phyloP scores from a whole-genome alignment of 2,113 vertebrate species.

The Uria lomvia region DNA sequence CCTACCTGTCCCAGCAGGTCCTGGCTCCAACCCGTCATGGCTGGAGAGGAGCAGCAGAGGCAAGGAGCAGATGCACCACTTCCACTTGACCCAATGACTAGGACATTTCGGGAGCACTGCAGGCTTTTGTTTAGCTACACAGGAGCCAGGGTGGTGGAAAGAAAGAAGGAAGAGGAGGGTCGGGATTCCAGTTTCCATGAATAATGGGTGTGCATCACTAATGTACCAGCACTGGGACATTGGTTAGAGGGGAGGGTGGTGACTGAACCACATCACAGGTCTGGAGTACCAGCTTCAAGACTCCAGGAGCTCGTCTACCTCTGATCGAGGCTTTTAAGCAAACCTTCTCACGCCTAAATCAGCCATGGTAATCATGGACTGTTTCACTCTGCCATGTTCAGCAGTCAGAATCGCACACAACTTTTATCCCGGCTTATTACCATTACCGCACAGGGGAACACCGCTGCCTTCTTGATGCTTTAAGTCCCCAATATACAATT shows the following conservation, averaged over 20 bases:
- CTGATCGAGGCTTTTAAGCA: background rate
- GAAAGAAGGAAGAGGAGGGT: background rate
- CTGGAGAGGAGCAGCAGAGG: background rate
- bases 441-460: background rate
- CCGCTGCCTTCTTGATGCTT: background rate
- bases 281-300: background rate
- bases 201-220: accelerated
- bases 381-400: background rate
- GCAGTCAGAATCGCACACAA: background rate
- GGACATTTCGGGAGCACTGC: accelerated
- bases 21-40: accelerated
- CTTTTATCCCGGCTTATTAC: background rate
- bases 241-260: background rate
- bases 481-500: background rate
- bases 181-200: background rate
- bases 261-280: background rate
- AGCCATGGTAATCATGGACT: background rate
- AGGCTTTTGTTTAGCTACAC: background rate
- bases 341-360: background rate
- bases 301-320: background rate
- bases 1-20: background rate
- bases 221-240: accelerated
- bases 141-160: accelerated
- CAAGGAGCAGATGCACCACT: background rate
- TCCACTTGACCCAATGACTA: background rate